Percentiles rank a stretch among this genome's conserved stretches.
Conservation (phyloP, 2,113 vertebrate genomes). For the Rhipidura dahli region DNA sequence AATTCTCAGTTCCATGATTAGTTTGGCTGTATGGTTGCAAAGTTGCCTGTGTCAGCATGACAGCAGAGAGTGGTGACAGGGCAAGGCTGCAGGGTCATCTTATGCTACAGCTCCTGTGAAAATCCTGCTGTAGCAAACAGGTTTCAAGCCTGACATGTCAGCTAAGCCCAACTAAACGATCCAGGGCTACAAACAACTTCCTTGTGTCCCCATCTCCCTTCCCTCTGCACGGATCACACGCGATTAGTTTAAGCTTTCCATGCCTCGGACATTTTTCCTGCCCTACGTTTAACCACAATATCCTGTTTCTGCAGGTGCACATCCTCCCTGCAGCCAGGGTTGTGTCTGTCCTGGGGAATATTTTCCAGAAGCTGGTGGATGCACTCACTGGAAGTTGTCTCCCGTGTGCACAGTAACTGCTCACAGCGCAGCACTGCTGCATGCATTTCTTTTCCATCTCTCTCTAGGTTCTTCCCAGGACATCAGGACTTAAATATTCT, state of each 20-base stretch:
- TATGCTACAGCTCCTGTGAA: neutral
- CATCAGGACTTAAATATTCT: neutral
- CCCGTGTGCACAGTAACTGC: neutral
- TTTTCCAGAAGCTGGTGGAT: slow-evolving; percentile 5
- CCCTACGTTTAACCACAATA: slow-evolving; percentile 16
- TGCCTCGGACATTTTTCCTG: neutral
- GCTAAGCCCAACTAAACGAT: neutral
- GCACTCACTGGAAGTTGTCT: neutral
- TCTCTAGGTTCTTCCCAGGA: neutral
- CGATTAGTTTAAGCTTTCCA: neutral
- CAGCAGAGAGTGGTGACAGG: neutral
- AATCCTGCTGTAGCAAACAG: neutral
- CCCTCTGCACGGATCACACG: neutral
- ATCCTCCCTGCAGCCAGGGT: neutral
- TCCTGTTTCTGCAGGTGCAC: slow-evolving; percentile 54
- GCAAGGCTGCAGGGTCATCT: neutral
- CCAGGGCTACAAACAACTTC: neutral
- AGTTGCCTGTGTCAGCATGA: neutral
- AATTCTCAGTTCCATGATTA: neutral
- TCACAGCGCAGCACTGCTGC: neutral
- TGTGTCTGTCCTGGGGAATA: neutral
- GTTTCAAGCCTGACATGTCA: neutral
- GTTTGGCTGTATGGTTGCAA: neutral
- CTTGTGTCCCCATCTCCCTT: neutral
- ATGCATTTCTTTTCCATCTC: neutral